Conservation (phyloP, 2,888 invertebrate species). For the Sussaba pulchella region DNA sequence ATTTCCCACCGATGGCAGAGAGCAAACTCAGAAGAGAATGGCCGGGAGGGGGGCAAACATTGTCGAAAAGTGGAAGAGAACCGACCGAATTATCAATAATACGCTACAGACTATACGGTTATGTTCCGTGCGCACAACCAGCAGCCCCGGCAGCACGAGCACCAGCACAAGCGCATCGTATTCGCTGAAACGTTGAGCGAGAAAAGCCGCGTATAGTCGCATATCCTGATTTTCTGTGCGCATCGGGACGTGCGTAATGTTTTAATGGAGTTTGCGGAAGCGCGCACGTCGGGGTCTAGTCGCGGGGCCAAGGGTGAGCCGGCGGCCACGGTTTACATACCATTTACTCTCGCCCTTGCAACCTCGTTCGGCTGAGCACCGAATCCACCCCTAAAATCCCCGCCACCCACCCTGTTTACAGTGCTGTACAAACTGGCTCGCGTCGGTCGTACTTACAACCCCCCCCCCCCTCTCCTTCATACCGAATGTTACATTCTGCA, state of each 20-base stretch:
- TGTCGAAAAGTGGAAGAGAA: constrained; percentile 36
- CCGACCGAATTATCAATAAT: constrained; percentile 56
- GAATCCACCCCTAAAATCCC: constrained; percentile 59
- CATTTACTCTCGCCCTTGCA: constrained; percentile 83
- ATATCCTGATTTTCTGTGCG: constrained; percentile 83
- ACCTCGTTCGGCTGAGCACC: constrained; percentile 70
- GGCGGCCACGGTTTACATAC: constrained; percentile 83
- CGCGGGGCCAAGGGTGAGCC: constrained; percentile 77
- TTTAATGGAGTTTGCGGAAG: constrained; percentile 84
- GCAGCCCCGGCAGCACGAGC: too few species aligned
- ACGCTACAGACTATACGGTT: constrained; percentile 18
- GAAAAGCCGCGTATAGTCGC: constrained; percentile 75
- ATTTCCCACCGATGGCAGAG: constrained; percentile 4
- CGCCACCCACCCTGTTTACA: constrained; percentile 78
- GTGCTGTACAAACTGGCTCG: constrained; percentile 81
- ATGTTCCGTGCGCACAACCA: background rate
- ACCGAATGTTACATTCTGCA: constrained; percentile 7
- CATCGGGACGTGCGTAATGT: constrained; percentile 84
- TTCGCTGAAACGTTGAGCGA: constrained; percentile 16
- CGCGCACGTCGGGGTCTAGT: constrained; percentile 69
- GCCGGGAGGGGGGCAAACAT: constrained; percentile 19
- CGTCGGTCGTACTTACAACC: constrained; percentile 75
- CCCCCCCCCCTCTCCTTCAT: constrained; percentile 49
- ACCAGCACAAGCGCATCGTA: background rate
- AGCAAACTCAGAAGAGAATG: background rate